A percentile compares a stretch with the other conserved stretches of the same genome.
Evolutionary conservation across 2,797 vertebrate species (phyloP).

Genomic region (Enteromius radiatus): DNA sequence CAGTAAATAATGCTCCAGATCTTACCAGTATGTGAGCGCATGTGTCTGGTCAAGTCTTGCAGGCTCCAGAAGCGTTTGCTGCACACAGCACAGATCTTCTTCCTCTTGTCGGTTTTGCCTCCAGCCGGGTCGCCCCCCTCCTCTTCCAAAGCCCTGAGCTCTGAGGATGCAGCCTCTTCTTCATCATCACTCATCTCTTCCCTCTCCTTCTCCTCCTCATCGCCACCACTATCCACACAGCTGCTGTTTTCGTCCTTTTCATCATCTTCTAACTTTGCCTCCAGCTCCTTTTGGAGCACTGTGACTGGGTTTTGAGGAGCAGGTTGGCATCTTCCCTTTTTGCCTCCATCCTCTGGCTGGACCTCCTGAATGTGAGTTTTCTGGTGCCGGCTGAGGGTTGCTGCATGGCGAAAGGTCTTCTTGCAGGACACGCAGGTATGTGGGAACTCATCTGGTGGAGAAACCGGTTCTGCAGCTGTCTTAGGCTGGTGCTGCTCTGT

Average conservation of each 20-base stretch:
- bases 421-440: constrained; percentile 86
- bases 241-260: constrained; percentile 69
- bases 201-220: constrained; percentile 71
- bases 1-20: not conserved
- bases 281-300: constrained; percentile 60
- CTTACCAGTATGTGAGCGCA: constrained; percentile 95
- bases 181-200: constrained; percentile 58
- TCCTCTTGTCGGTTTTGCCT: constrained; percentile 92
- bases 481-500: constrained; percentile 63
- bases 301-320: constrained; percentile 11
- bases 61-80: constrained; percentile 97
- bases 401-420: constrained; percentile 92
- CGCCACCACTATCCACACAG: constrained; percentile 71
- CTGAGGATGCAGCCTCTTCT: constrained; percentile 56
- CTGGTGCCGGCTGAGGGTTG: constrained; percentile 90
- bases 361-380: constrained; percentile 83
- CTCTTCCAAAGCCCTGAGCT: constrained; percentile 46
- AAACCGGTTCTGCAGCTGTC: constrained; percentile 8
- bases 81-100: constrained; percentile 95
- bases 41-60: constrained; percentile 96
- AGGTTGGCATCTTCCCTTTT: constrained; percentile 40
- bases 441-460: constrained; percentile 73
- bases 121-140: constrained; percentile 60
- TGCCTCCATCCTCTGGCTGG: constrained; percentile 65
- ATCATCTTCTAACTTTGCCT: constrained; percentile 65